These are phyloP conservation scores for Mesoclemmys tuberculata DNA, from an alignment of 2,113 vertebrate species.

Conservation along the genomic window DNA sequence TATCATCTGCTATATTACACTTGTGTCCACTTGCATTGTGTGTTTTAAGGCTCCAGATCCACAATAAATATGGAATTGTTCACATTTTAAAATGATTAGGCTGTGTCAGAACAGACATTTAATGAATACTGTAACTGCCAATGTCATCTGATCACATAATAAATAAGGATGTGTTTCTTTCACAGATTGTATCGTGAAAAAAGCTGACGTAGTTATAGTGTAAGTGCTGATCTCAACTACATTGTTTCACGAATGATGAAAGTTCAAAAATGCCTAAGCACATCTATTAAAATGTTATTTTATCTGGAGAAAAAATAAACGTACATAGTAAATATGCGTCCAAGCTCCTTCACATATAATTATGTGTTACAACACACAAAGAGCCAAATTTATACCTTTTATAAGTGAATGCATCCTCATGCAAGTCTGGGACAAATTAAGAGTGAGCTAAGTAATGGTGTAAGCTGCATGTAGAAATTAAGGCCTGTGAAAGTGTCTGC, in stretches of 20 bases:
- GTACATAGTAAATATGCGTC: not conserved
- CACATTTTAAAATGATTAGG: not conserved
- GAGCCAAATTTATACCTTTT: not conserved
- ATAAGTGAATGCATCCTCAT: not conserved
- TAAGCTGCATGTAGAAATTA: not conserved
- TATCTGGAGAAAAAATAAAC: not conserved
- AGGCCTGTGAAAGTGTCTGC: fast-evolving
- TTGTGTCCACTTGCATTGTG: not conserved
- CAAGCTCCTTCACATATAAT: not conserved
- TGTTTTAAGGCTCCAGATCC: not conserved
- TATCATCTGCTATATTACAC: fast-evolving
- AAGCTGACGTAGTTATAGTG: not conserved
- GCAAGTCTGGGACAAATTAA: not conserved
- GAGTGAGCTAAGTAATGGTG: not conserved
- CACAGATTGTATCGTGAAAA: not conserved
- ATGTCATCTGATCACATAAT: not conserved
- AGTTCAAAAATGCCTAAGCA: not conserved
- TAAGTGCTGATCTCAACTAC: too few relatives aligned
- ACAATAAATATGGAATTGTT: too few relatives aligned
- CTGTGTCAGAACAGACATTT: not conserved
- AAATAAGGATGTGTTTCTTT: not conserved
- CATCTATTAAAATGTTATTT: not conserved
- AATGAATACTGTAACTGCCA: not conserved
- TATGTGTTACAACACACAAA: not conserved
- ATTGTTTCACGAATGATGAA: not conserved